Percentiles rank a stretch among this genome's conserved stretches.
Evolutionary conservation across 2,797 vertebrate species (phyloP).

Genomic region (Tangara arthus): DNA sequence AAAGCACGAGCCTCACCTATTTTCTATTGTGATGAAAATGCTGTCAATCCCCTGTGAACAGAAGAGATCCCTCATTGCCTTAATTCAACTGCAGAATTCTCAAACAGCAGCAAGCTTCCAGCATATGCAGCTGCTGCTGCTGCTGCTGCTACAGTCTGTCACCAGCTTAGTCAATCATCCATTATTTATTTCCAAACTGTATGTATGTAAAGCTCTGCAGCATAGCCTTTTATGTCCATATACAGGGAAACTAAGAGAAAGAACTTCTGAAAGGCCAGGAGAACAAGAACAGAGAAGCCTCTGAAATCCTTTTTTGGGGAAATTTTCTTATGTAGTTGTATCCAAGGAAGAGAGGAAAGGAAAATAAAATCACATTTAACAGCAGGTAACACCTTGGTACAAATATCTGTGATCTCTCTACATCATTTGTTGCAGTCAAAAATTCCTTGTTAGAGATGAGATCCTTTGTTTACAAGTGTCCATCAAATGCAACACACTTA

Average conservation of each 20-base stretch:
- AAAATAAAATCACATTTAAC: background rate
- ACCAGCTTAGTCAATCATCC: slow-evolving; percentile 38
- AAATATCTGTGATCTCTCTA: background rate
- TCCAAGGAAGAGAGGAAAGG: background rate
- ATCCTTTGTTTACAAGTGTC: background rate
- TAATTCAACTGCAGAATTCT: background rate
- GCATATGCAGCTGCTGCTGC: slow-evolving; percentile 14
- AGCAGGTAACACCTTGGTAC: background rate
- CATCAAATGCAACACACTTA: background rate
- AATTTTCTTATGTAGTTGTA: background rate
- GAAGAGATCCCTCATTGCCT: background rate
- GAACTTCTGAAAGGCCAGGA: background rate
- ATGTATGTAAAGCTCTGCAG: slow-evolving; percentile 7
- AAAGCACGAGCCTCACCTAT: background rate
- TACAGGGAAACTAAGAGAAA: background rate
- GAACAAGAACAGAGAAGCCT: background rate
- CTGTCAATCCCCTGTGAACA: background rate
- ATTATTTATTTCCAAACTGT: slow-evolving; percentile 58
- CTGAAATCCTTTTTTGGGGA: background rate
- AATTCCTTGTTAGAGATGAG: background rate
- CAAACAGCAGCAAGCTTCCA: background rate
- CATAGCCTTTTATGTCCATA: background rate
- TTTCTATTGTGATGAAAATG: background rate
- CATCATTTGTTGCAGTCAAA: background rate
- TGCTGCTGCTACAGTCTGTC: slow-evolving; percentile 33